These are phyloP conservation scores for Platanista minor DNA, from an alignment of 2,113 vertebrate genomes.

Conservation along the genomic window DNA sequence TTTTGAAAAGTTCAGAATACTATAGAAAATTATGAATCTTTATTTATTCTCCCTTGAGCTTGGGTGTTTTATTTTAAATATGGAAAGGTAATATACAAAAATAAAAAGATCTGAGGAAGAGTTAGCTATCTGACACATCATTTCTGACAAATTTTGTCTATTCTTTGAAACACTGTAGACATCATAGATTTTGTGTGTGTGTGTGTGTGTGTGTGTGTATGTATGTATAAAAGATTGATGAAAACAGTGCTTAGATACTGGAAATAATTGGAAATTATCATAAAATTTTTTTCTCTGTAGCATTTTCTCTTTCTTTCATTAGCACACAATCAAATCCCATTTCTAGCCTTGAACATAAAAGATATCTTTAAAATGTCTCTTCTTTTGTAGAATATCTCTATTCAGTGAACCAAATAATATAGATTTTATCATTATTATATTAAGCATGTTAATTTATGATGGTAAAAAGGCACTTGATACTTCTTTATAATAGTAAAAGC, in stretches of 20 bases:
- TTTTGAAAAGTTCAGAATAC: conserved; percentile 43
- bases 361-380: conserved; percentile 56
- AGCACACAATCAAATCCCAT: conserved; percentile 57
- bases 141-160: conserved; percentile 43
- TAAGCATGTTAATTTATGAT: conserved; percentile 67
- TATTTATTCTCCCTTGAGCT: conserved; percentile 18
- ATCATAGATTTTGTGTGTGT: neutral
- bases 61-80: conserved; percentile 28
- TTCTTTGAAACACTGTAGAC: conserved; percentile 68
- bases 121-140: conserved; percentile 50
- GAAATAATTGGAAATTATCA: conserved; percentile 62
- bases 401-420: conserved; percentile 68
- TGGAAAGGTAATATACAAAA: conserved; percentile 27
- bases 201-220: neutral
- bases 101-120: neutral
- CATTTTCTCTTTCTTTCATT: neutral
- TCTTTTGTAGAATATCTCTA: conserved; percentile 51
- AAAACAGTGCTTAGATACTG: conserved; percentile 47
- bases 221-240: conserved; percentile 46
- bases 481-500: conserved; percentile 56
- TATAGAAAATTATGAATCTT: conserved; percentile 36
- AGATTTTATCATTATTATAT: conserved; percentile 66
- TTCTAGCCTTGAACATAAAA: conserved; percentile 74
- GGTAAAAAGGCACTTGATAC: conserved; percentile 47
- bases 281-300: conserved; percentile 64